A percentile compares a stretch with the other conserved stretches of the same genome.
Evolutionary conservation across 2,888 invertebrate species (phyloP).

Genomic region (Acrobasis consociella): DNA sequence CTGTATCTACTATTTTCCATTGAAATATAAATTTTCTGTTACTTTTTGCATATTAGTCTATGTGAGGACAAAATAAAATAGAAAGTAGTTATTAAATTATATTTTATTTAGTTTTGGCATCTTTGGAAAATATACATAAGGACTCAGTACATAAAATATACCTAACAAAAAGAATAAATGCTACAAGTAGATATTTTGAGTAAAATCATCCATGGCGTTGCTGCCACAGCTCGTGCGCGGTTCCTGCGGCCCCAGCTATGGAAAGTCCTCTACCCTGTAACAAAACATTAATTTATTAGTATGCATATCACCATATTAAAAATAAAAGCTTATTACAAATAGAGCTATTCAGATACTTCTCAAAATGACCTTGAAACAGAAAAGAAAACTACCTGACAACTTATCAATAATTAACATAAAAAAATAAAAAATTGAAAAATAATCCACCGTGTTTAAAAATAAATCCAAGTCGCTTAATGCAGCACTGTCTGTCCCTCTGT

Average conservation of each 20-base stretch:
- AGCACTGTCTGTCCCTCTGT: too few relatives aligned
- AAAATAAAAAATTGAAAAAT: too few relatives aligned
- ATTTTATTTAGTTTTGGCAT: neutral
- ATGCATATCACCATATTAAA: neutral
- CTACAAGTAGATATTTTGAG: neutral
- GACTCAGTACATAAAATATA: neutral
- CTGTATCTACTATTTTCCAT: too few relatives aligned
- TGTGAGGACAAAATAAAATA: neutral
- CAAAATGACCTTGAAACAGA: too few relatives aligned
- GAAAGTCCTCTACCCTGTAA: conserved; percentile 10
- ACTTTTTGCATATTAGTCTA: neutral
- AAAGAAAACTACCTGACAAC: too few relatives aligned
- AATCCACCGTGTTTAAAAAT: too few relatives aligned
- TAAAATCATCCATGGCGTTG: conserved; percentile 5
- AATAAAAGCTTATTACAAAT: neutral
- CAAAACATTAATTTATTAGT: neutral
- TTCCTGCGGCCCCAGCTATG: conserved; percentile 24
- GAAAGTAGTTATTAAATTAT: neutral
- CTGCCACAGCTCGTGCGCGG: conserved; percentile 26
- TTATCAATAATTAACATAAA: too few relatives aligned
- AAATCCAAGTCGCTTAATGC: too few relatives aligned
- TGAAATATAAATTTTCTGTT: neutral
- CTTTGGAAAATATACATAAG: neutral
- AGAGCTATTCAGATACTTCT: too few relatives aligned
- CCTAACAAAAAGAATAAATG: neutral